These are phyloP conservation scores for Brachionus asplanchnoidis DNA, from an alignment of 1,140 invertebrate species.

Conservation along the genomic window DNA sequence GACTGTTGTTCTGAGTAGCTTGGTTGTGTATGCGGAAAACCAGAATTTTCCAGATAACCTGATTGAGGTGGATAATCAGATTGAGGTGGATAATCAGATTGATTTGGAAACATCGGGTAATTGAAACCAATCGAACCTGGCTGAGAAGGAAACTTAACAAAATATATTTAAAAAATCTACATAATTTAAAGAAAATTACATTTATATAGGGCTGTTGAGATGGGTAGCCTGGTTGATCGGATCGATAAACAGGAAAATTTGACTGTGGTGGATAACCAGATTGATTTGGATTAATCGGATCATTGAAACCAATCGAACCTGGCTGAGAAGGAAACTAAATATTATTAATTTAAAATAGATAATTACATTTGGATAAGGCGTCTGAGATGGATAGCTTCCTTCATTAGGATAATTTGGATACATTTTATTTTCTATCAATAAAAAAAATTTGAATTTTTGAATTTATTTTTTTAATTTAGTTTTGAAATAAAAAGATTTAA, in stretches of 20 bases:
- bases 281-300: neutral
- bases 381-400: neutral
- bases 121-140: too few species aligned
- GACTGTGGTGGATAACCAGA: too few species aligned
- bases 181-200: too few species aligned
- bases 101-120: too few species aligned
- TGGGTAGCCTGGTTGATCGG: neutral
- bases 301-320: neutral
- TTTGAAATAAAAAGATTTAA: neutral
- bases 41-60: neutral
- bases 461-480: neutral
- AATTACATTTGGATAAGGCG: neutral
- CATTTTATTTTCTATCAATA: constrained; percentile 6
- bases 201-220: too few species aligned
- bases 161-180: too few species aligned
- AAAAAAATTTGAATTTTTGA: neutral
- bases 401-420: constrained; percentile 23
- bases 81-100: too few species aligned
- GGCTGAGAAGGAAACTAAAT: neutral
- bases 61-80: too few species aligned
- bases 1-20: neutral
- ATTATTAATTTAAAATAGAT: neutral
- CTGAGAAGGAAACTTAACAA: too few species aligned
- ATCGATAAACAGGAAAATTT: neutral
- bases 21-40: neutral